A percentile compares a stretch with the other conserved stretches of the same genome.
These are phyloP conservation scores for Myotis vivesi DNA, from an alignment of 2,797 vertebrate species.

Conservation along the genomic window DNA sequence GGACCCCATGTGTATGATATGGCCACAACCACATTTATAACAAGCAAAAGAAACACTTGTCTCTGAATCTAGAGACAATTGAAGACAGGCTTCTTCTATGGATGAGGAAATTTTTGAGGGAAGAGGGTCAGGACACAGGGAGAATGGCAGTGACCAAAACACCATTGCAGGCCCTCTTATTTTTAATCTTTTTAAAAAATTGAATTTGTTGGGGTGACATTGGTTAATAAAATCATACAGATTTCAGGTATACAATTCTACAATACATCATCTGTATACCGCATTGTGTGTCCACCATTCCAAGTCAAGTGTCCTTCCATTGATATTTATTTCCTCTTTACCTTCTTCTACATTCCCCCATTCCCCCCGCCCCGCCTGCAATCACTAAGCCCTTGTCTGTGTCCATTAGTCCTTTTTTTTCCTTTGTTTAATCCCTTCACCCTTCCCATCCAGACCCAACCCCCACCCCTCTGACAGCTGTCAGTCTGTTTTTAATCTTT, in stretches of 20 bases:
- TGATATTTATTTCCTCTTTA: neutral
- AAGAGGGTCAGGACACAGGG: neutral
- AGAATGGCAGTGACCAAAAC: neutral
- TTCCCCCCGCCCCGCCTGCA: neutral
- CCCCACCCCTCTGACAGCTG: neutral
- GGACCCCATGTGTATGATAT: neutral
- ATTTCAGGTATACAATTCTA: neutral
- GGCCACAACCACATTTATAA: neutral
- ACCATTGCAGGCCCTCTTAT: neutral
- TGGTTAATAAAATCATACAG: neutral
- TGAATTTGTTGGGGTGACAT: neutral
- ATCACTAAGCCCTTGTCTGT: neutral
- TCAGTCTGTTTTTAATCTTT: neutral
- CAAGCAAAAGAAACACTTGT: neutral
- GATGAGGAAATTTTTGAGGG: accelerated
- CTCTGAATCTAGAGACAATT: neutral
- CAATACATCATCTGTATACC: neutral
- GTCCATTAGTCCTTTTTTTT: neutral
- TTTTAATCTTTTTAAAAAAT: neutral
- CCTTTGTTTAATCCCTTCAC: neutral
- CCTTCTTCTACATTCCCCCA: neutral
- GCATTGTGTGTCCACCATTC: neutral
- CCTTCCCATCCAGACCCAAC: neutral
- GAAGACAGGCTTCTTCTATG: neutral
- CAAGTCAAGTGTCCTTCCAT: neutral